Evolutionary conservation across 1,140 invertebrate species (phyloP).

Genomic region (Halictus rubicundus): DNA sequence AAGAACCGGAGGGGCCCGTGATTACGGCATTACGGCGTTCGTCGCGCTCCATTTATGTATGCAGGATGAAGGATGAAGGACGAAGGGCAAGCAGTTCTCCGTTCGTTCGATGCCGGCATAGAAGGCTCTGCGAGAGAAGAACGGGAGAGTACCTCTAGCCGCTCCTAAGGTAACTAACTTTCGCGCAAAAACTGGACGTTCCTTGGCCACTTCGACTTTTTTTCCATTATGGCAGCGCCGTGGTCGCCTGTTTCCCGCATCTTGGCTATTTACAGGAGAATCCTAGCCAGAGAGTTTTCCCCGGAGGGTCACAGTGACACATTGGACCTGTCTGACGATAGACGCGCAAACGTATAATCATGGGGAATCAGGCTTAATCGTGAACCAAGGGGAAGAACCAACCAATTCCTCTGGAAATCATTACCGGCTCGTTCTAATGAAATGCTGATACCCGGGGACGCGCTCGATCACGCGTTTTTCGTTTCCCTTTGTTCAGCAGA

Average conservation of each 20-base stretch:
- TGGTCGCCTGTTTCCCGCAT: background rate
- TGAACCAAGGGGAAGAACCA: background rate
- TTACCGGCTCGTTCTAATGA: slow-evolving; percentile 30
- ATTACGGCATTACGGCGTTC: slow-evolving; percentile 20
- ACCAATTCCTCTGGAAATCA: background rate
- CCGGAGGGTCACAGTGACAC: slow-evolving; percentile 51
- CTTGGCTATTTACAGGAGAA: slow-evolving; percentile 6
- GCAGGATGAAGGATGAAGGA: slow-evolving; percentile 7
- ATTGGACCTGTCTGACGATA: slow-evolving; percentile 42
- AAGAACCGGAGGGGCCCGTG: background rate
- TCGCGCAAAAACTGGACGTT: slow-evolving; percentile 71
- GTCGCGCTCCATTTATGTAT: slow-evolving; percentile 9
- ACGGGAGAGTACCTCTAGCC: slow-evolving; percentile 45
- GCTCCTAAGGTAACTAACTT: slow-evolving; percentile 51
- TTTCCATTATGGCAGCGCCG: slow-evolving; percentile 25
- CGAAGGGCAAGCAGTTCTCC: background rate
- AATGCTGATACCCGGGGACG: slow-evolving; percentile 19
- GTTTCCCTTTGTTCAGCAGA: background rate
- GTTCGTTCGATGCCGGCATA: background rate
- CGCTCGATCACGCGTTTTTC: slow-evolving; percentile 10
- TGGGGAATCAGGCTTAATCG: slow-evolving; percentile 44
- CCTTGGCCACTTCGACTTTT: slow-evolving; percentile 62
- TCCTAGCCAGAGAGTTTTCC: slow-evolving; percentile 29
- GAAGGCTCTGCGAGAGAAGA: background rate
- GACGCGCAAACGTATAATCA: slow-evolving; percentile 40